phyloP scores from a whole-genome alignment of 2,888 invertebrate species.

The Boloria euphrosyne region DNA sequence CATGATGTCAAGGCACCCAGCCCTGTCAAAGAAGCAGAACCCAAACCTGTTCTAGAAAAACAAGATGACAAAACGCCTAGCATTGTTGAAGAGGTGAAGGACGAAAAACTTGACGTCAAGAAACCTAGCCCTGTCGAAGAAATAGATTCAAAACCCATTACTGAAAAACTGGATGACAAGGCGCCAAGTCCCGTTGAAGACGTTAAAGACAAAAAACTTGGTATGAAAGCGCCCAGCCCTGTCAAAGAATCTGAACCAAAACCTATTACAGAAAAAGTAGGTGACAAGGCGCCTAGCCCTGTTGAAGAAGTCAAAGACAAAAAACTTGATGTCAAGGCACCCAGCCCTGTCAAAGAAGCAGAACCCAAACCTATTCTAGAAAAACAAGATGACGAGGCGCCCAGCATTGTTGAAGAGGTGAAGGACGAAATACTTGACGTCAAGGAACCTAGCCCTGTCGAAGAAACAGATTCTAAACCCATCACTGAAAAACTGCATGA shows the following conservation, averaged over 20 bases:
- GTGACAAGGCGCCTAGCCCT: conserved; percentile 26
- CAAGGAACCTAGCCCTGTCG: no score
- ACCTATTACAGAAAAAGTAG: conserved; percentile 14
- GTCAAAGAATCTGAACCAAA: no score
- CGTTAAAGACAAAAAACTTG: no score
- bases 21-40: no score
- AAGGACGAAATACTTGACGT: no score
- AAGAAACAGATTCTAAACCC: no score
- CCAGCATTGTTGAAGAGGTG: conserved; percentile 23
- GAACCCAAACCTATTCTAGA: neutral
- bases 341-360: conserved; percentile 15
- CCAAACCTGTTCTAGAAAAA: no score
- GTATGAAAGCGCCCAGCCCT: no score
- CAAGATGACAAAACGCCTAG: conserved; percentile 28
- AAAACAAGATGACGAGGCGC: conserved; percentile 21
- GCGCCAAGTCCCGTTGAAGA: no score
- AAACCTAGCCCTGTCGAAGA: neutral
- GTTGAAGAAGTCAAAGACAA: neutral
- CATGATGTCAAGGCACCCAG: no score
- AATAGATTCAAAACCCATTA: no score
- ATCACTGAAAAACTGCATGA: conserved; percentile 19
- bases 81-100: conserved; percentile 14
- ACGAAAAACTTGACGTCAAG: neutral
- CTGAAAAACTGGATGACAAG: no score
- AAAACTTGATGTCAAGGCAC: neutral